Conservation (phyloP, 1,140 invertebrate genomes). For the Lepidurus apus region DNA sequence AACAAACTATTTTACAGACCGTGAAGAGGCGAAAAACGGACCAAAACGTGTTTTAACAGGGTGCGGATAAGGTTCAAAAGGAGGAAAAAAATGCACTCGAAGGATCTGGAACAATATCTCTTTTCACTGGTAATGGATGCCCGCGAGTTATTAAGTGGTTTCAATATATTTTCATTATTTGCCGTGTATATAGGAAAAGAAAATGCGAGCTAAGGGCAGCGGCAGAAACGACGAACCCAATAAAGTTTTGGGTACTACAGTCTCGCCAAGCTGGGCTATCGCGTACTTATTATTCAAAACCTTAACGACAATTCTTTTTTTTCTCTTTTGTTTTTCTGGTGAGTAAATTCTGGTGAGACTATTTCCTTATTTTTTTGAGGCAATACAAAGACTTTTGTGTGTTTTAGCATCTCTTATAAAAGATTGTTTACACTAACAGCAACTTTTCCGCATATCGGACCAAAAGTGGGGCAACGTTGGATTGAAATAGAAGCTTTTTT, state of each 20-base stretch:
- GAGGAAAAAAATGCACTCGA: neutral
- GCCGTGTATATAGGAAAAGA: neutral
- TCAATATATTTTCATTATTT: neutral
- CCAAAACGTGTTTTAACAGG: conserved; percentile 14
- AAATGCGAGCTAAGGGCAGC: neutral
- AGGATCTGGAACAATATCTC: neutral
- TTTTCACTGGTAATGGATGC: neutral
- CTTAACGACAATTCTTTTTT: neutral
- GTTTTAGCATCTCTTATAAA: neutral
- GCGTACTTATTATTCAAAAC: conserved; percentile 1
- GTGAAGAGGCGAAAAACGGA: conserved; percentile 18
- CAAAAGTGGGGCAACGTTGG: neutral
- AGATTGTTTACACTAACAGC: neutral
- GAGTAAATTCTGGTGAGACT: neutral
- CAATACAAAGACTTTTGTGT: neutral
- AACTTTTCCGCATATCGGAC: neutral
- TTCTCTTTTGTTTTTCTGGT: neutral
- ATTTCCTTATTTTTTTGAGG: neutral
- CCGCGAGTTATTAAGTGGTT: neutral
- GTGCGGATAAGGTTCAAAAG: conserved; percentile 10
- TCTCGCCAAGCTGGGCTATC: neutral
- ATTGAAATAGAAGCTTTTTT: neutral
- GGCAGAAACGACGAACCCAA: neutral
- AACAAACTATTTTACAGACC: conserved; percentile 13
- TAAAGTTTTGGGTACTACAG: neutral